Evolutionary conservation across 2,113 vertebrate species (phyloP).

Genomic region (Gallinago undulata): DNA sequence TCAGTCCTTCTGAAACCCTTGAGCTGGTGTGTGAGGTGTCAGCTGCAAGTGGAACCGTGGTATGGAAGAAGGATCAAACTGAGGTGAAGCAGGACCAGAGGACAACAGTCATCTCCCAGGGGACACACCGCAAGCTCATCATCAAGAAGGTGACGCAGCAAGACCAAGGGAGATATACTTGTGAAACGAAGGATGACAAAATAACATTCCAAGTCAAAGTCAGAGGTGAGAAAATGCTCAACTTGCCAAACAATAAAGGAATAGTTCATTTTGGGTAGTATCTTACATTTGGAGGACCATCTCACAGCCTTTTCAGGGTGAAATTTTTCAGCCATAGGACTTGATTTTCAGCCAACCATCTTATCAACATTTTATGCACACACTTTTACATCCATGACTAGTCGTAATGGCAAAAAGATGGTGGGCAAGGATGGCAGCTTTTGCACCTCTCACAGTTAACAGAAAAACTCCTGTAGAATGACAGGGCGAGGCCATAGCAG

Average conservation of each 20-base stretch:
- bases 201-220: constrained; percentile 63
- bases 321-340: background rate
- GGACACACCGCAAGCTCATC: constrained; percentile 51
- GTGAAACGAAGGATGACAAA: constrained; percentile 24
- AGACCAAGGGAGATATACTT: constrained; percentile 62
- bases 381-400: background rate
- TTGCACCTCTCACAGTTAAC: background rate
- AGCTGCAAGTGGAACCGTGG: constrained; percentile 53
- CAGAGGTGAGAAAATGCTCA: constrained; percentile 39
- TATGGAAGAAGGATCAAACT: constrained; percentile 80
- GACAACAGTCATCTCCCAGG: background rate
- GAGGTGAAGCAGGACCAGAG: constrained; percentile 65
- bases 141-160: constrained; percentile 21
- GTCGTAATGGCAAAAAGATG: background rate
- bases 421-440: background rate
- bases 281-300: rapidly evolving
- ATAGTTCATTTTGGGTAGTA: background rate
- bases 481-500: background rate
- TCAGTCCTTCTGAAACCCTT: constrained; percentile 77
- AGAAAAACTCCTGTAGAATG: background rate
- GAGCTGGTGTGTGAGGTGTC: constrained; percentile 84
- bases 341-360: background rate
- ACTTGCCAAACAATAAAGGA: background rate
- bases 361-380: background rate
- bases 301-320: background rate